Conservation (phyloP, 2,888 invertebrate genomes). For the Diloba caeruleocephala region DNA sequence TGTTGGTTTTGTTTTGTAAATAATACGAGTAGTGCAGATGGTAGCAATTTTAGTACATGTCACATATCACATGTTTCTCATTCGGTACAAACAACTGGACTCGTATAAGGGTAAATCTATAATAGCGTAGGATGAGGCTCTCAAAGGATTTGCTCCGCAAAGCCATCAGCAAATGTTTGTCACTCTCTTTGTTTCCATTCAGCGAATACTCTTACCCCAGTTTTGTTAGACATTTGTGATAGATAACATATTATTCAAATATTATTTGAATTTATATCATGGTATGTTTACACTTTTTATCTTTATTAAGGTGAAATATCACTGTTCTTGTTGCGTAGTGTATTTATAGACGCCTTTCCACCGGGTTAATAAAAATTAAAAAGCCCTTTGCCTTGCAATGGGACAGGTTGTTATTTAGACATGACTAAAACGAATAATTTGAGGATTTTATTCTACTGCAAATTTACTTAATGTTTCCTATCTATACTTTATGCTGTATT, state of each 20-base stretch:
- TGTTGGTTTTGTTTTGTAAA: background rate
- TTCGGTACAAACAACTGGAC: slow-evolving; percentile 25
- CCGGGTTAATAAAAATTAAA: too few relatives aligned
- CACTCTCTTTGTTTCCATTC: slow-evolving; percentile 70
- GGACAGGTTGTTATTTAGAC: too few relatives aligned
- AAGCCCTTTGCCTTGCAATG: too few relatives aligned
- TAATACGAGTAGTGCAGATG: background rate
- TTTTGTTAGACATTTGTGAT: slow-evolving; percentile 30
- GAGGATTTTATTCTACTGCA: too few relatives aligned
- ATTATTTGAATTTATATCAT: slow-evolving; percentile 1
- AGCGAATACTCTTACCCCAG: slow-evolving; percentile 34
- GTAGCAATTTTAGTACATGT: slow-evolving; percentile 4
- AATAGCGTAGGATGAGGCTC: slow-evolving; percentile 61
- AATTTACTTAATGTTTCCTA: too few relatives aligned
- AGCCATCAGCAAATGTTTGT: slow-evolving; percentile 75
- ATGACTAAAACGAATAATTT: too few relatives aligned
- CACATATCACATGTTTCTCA: slow-evolving; percentile 24
- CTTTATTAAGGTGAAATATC: background rate
- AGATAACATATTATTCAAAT: slow-evolving; percentile 32
- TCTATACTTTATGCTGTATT: too few relatives aligned
- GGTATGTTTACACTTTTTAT: slow-evolving; percentile 3
- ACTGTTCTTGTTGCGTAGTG: background rate
- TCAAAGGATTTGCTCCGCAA: slow-evolving; percentile 74
- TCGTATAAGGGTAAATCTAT: slow-evolving; percentile 53
- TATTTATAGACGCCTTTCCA: too few relatives aligned